Evolutionary conservation across 1,140 invertebrate genomes (phyloP).

Genomic region (Andricus grossulariae): DNA sequence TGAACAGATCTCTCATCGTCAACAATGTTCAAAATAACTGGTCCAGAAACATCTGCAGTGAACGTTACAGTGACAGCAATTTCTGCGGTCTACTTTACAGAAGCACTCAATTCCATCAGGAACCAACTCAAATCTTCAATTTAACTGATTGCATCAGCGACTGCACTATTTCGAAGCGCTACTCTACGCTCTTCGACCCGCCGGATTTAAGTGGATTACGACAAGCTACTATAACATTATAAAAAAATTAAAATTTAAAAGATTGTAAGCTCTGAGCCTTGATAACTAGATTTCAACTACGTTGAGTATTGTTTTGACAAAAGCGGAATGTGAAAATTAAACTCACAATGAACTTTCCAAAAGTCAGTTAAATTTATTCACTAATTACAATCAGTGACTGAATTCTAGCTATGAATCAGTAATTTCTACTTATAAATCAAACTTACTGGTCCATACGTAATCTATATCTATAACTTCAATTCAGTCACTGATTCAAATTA

Average conservation of each 20-base stretch:
- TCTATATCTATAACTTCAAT: too few species aligned
- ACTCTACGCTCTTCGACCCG: conserved; percentile 2
- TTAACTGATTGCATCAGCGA: conserved; percentile 11
- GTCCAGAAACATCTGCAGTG: conserved; percentile 18
- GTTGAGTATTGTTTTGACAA: too few species aligned
- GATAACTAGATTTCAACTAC: too few species aligned
- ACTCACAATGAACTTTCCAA: too few species aligned
- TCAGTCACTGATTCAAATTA: too few species aligned
- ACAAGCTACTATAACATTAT: not conserved
- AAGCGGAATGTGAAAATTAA: too few species aligned
- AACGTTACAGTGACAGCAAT: conserved; percentile 43
- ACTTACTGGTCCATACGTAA: too few species aligned
- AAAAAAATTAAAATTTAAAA: not conserved
- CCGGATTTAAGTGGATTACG: not conserved
- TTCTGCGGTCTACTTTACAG: conserved; percentile 36
- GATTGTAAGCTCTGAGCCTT: too few species aligned
- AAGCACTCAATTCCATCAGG: conserved; percentile 10
- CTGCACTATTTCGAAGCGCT: not conserved
- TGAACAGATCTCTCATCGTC: conserved; percentile 36
- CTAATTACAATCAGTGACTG: too few species aligned
- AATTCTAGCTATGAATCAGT: too few species aligned
- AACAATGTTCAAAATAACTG: conserved; percentile 1
- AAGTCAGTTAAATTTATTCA: too few species aligned
- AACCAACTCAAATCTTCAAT: conserved; percentile 22
- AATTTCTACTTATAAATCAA: too few species aligned